Evolutionary conservation across 2,888 invertebrate species (phyloP).

Genomic region (Hirtodrosophila alboralis): DNA sequence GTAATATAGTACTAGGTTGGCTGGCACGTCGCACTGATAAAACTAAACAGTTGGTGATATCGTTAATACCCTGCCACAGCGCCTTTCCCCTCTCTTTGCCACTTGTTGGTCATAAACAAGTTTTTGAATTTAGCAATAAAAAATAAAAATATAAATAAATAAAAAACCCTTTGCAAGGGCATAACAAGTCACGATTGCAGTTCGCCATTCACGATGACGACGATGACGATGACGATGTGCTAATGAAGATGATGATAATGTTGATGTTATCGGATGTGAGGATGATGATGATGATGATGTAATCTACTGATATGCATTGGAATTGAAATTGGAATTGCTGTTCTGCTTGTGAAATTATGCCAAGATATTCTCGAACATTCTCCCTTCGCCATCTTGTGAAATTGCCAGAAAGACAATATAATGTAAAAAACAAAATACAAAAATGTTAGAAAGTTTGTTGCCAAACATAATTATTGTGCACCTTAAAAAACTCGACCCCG

Average conservation of each 20-base stretch:
- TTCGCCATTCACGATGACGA: conserved; percentile 14
- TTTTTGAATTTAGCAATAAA: conserved; percentile 1
- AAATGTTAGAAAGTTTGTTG: conserved; percentile 46
- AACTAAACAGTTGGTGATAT: conserved; percentile 1
- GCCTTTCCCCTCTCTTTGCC: not conserved
- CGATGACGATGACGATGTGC: conserved; percentile 27
- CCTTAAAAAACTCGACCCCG: conserved; percentile 8
- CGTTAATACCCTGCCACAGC: not conserved
- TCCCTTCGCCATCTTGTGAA: conserved; percentile 21
- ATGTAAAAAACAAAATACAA: not conserved
- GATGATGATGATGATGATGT: conserved; percentile 24
- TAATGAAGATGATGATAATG: conserved; percentile 14
- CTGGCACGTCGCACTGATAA: conserved; percentile 14
- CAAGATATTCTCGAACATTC: conserved; percentile 56
- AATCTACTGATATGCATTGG: conserved; percentile 17
- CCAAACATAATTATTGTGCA: conserved; percentile 12
- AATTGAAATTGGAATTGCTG: too few species aligned
- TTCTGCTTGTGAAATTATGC: conserved; percentile 37
- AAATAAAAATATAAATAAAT: too few species aligned
- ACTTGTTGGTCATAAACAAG: not conserved
- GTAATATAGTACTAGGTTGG: not conserved
- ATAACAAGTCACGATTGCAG: conserved; percentile 43
- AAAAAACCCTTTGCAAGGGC: conserved; percentile 4
- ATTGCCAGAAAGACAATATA: conserved; percentile 21
- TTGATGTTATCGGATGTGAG: too few species aligned